phyloP scores from a whole-genome alignment of 2,888 invertebrate genomes.

The Uropetala carovei region DNA sequence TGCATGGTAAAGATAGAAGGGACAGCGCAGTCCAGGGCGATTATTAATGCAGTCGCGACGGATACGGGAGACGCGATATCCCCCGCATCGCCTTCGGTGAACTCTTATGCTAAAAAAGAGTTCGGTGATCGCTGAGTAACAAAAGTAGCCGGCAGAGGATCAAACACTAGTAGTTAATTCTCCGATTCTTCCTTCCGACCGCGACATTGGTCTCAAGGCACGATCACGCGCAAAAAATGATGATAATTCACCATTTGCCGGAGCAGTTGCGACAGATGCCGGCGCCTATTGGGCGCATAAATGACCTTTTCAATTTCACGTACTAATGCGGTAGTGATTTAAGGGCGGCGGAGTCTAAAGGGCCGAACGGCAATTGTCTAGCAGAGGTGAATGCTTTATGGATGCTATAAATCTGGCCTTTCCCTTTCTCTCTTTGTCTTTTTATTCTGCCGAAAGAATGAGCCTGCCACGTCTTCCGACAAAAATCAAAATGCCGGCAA shows the following conservation, averaged over 20 bases:
- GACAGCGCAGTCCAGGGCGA: background rate
- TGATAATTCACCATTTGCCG: background rate
- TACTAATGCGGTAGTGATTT: constrained; percentile 24
- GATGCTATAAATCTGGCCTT: constrained; percentile 1
- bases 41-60: constrained; percentile 16
- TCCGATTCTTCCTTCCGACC: too few species aligned
- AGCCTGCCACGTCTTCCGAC: background rate
- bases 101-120: background rate
- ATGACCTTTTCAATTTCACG: background rate
- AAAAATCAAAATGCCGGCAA: too few species aligned
- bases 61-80: background rate
- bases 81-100: background rate
- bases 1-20: background rate
- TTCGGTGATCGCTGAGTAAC: background rate
- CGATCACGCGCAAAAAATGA: background rate
- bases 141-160: too few species aligned
- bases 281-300: background rate
- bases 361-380: background rate
- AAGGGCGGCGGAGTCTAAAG: background rate
- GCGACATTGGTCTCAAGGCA: background rate
- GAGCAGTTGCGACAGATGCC: background rate
- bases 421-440: background rate
- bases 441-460: constrained; percentile 16
- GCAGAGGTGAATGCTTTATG: background rate
- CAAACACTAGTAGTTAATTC: too few species aligned